Base-by-base conservation (phyloP, 1,140 invertebrate species). In the Nautilus pompilius region DNA sequence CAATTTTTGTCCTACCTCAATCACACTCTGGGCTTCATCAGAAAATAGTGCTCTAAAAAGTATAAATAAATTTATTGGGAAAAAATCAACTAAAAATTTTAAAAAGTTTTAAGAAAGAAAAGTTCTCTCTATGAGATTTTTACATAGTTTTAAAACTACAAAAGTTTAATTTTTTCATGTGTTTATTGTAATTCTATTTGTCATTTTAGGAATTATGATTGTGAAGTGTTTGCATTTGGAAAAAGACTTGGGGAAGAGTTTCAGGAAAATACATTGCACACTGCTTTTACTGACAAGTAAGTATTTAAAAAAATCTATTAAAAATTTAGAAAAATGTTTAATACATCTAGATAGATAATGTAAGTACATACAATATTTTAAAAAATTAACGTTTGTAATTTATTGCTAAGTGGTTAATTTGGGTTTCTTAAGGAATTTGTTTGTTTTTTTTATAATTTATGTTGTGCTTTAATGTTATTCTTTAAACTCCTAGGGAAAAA, bases 151-250 rank as follows among this genome's bases (percentile, higher is more conserved):
- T n/a, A n/a, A n/a, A n/a, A n/a, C n/a, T n/a, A n/a, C n/a, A n/a
- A n/a, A n/a, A n/a, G n/a, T n/a, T n/a, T n/a, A n/a, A n/a, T n/a
- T n/a, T n/a, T n/a, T n/a, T n/a, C n/a, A n/a, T n/a, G n/a, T n/a
- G n/a, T 53, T 53, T 53, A 2, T 53, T 53, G 26, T 53, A 4
- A 53, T 53, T 53, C 24, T 17, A 41, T 41, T 41, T 41, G 0
- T 17, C 29, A 22, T 58, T 62, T n/a, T 46, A 67, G 66, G 66
- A 67, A 49, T 34, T 62, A 67, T 78, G 86, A 90, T 67, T 87
- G 92, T 0, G 95, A 98, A 84, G 62, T 96, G 20, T 96, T 86
- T 85, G 91, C 93, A 4, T 96, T 97, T 85, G 89, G 89, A 29
- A 88, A 89, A 71, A 84, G 95, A 46, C 81, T 97, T 13, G 88